Base-by-base conservation (phyloP, 2,113 vertebrate species). In the Spea multiplicata region DNA sequence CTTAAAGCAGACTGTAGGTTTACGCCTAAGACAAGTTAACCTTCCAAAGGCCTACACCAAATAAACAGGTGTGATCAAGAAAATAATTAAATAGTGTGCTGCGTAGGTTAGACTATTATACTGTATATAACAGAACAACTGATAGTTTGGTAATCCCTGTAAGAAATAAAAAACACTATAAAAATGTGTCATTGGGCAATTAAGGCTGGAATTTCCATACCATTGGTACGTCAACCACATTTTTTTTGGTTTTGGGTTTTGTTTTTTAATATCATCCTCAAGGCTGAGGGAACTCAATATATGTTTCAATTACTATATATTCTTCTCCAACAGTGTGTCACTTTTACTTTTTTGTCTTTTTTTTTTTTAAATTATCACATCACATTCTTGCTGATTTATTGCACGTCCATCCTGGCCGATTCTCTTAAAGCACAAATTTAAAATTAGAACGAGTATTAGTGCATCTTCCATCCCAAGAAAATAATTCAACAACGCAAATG, bases 321-420 rank as follows among this genome's bases (percentile, higher is more conserved):
- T 81, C 74, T 81, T 16, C 81, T 81, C 78, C 69, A 86, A 84
- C 84, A 86, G 88, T 86, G 86, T 89, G 84, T 85, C 75, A 7
- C 81, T 83, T 65, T 17, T 44, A 50, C 12, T 74, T 75, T 81
- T 84, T 66, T 79, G 77, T 74, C n/a, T 46, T 69, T 50, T 69
- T n/a, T 78, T 71, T 67, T 78, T 86, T 83, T 80, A 82, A 86
- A 84, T 93, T 91, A 92, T 92, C 91, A 89, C 88, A 92, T 92
- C 91, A 89, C 88, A 74, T 88, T 85, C 88, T 84, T 80, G 76
- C 83, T 79, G 81, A 82, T 85, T 84, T 93, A 93, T 93, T 93
- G 92, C 92, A 93, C 92, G 78, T 91, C 89, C 87, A 86, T 91
- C 89, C 90, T 90, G 90, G 89, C 88, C 10, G 88, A 88, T 74